Evolutionary conservation across 2,888 invertebrate species (phyloP).

Genomic region (Ellobium chinense): DNA sequence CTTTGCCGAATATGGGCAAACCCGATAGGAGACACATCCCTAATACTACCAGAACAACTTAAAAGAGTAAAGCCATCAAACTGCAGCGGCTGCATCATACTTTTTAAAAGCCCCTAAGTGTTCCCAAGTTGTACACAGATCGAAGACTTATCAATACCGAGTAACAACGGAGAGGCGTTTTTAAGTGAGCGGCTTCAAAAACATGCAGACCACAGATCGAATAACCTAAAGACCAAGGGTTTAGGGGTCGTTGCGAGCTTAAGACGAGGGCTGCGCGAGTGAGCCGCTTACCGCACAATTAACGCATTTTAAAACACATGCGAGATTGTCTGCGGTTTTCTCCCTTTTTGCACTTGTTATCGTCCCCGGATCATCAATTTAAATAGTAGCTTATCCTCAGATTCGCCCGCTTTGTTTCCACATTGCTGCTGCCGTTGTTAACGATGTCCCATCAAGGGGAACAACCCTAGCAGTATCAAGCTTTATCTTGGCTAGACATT

Average conservation of each 20-base stretch:
- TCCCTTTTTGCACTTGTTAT: too few species aligned
- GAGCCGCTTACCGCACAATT: background rate
- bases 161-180: constrained; percentile 23
- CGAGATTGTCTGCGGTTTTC: background rate
- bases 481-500: too few species aligned
- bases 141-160: background rate
- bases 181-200: background rate
- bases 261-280: background rate
- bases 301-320: background rate
- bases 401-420: too few species aligned
- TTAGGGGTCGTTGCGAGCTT: background rate
- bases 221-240: background rate
- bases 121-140: background rate
- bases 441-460: too few species aligned
- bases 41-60: too few species aligned
- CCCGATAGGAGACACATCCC: too few species aligned
- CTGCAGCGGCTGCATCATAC: background rate
- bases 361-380: too few species aligned
- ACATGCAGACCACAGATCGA: constrained; percentile 18
- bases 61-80: background rate
- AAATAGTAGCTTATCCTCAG: too few species aligned
- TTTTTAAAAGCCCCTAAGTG: background rate
- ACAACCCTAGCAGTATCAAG: too few species aligned
- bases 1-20: too few species aligned
- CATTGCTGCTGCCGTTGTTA: too few species aligned